Percentiles rank a stretch among this genome's conserved stretches.
These are phyloP conservation scores for Endomychus coccineus DNA, from an alignment of 2,888 invertebrate species.

Conservation along the genomic window DNA sequence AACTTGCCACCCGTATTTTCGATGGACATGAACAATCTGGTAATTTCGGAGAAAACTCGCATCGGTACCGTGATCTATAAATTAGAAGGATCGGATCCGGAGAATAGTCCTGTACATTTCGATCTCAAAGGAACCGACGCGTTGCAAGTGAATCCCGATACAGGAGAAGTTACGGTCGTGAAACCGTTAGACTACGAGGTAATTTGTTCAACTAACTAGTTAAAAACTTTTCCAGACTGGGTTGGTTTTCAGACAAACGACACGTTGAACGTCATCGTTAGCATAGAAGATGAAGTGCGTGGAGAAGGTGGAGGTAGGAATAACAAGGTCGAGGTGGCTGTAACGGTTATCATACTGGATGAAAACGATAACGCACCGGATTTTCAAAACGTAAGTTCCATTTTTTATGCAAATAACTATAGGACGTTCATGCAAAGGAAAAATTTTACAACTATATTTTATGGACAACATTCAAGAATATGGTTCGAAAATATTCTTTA, in stretches of 20 bases:
- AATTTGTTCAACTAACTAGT: conserved; percentile 27
- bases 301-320: conserved; percentile 51
- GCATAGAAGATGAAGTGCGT: conserved; percentile 68
- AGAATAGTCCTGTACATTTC: conserved; percentile 63
- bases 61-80: conserved; percentile 73
- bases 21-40: conserved; percentile 68
- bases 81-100: conserved; percentile 74
- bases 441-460: too few species aligned
- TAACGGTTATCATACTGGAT: conserved; percentile 77
- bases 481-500: too few species aligned
- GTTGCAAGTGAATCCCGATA: conserved; percentile 66
- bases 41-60: conserved; percentile 70
- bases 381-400: conserved; percentile 61
- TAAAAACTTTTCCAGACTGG: too few species aligned
- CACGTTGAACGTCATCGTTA: conserved; percentile 71
- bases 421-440: too few species aligned
- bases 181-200: conserved; percentile 80
- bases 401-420: too few species aligned
- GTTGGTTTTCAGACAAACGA: conserved; percentile 60
- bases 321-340: conserved; percentile 67
- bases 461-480: too few species aligned
- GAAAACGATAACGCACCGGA: conserved; percentile 83
- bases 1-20: conserved; percentile 68
- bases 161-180: conserved; percentile 72
- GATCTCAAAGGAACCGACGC: conserved; percentile 75